Evolutionary conservation across 2,113 vertebrate species (phyloP).

Genomic region (Grammomys dolichurus): DNA sequence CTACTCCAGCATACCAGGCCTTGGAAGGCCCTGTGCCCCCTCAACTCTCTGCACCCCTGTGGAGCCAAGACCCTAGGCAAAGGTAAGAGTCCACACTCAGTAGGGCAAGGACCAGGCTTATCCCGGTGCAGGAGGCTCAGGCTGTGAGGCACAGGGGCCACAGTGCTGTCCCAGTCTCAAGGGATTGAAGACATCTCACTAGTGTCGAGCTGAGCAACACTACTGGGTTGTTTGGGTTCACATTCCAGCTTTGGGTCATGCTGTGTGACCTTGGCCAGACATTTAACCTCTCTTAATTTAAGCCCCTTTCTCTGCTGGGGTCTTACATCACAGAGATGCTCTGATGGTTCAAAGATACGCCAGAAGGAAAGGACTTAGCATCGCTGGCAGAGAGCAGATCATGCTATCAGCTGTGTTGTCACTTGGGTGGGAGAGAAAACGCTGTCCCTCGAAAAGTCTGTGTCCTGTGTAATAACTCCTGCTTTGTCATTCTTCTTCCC

Average conservation of each 20-base stretch:
- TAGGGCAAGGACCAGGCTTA: background rate
- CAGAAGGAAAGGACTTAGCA: background rate
- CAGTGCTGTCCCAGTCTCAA: background rate
- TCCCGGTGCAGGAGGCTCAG: background rate
- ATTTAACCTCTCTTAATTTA: background rate
- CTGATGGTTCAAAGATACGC: background rate
- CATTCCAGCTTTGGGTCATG: background rate
- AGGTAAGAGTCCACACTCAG: slow-evolving; percentile 85
- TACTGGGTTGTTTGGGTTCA: background rate
- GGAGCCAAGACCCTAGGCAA: slow-evolving; percentile 84
- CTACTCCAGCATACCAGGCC: slow-evolving; percentile 88
- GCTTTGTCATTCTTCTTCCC: slow-evolving; percentile 71
- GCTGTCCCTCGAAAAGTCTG: rapidly evolving
- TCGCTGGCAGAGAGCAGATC: background rate
- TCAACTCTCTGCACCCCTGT: slow-evolving; percentile 90
- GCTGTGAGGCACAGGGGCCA: background rate
- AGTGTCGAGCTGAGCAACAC: background rate
- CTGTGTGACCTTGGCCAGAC: background rate
- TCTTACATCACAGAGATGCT: background rate
- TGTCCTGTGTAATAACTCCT: slow-evolving; percentile 38
- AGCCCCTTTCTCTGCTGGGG: background rate
- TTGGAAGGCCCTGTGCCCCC: slow-evolving; percentile 89
- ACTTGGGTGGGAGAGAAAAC: background rate
- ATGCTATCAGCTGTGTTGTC: background rate
- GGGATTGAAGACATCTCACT: background rate